Conservation (phyloP, 2,113 vertebrate genomes). For the Sakesphorus luctuosus region DNA sequence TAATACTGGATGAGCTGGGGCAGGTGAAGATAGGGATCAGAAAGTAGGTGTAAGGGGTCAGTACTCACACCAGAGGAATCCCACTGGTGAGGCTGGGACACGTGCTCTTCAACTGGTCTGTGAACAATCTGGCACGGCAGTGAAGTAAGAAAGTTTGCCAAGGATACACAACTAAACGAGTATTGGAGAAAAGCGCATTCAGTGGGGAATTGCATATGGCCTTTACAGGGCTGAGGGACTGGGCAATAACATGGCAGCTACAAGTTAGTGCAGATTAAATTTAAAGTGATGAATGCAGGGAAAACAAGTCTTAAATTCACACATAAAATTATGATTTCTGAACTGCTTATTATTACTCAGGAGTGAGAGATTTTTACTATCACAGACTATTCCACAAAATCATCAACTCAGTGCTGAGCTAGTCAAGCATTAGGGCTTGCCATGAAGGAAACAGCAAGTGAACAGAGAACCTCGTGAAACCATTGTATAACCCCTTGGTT, state of each 20-base stretch:
- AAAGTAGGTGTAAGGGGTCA: constrained; percentile 31
- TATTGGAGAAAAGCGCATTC: background rate
- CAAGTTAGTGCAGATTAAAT: background rate
- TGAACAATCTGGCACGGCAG: background rate
- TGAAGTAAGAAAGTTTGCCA: background rate
- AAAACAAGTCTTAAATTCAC: background rate
- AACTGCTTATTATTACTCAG: background rate
- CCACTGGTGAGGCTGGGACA: background rate
- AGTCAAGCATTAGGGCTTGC: background rate
- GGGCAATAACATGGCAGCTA: background rate
- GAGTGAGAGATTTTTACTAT: background rate
- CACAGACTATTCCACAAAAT: background rate
- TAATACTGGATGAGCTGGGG: background rate
- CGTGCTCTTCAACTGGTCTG: background rate
- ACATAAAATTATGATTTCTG: background rate
- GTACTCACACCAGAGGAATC: background rate
- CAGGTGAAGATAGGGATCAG: constrained; percentile 38
- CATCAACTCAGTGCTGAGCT: background rate
- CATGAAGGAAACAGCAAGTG: background rate
- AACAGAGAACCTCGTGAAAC: background rate
- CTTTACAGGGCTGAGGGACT: background rate
- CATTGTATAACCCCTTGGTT: background rate
- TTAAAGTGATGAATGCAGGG: background rate
- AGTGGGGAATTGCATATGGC: background rate
- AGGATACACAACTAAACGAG: background rate